Evolutionary conservation across 2,113 vertebrate species (phyloP).

Genomic region (Caracal caracal): DNA sequence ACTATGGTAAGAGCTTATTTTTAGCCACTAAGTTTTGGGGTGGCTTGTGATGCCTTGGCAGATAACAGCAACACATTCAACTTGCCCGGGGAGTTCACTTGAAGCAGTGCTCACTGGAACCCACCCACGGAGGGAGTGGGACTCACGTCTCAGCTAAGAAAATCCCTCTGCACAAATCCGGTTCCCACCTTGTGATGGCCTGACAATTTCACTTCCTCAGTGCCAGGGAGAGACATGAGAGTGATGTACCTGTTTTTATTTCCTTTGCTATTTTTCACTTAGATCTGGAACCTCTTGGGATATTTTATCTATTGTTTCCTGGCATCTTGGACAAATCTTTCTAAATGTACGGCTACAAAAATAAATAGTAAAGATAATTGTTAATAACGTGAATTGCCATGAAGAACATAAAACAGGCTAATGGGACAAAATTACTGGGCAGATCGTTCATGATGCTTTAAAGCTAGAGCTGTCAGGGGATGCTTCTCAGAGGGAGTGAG

Average conservation of each 20-base stretch:
- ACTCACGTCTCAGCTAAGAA: background rate
- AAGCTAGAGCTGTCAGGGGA: background rate
- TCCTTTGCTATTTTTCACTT: background rate
- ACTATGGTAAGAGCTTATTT: background rate
- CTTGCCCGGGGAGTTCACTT: background rate
- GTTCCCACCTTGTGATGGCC: background rate
- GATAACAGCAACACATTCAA: background rate
- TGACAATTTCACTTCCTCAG: background rate
- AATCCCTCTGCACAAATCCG: background rate
- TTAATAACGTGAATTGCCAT: background rate
- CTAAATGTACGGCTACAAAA: background rate
- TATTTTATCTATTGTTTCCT: background rate
- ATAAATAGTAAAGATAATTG: background rate
- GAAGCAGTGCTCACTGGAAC: background rate
- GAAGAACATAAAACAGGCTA: background rate
- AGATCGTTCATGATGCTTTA: accelerated
- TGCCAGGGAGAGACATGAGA: background rate
- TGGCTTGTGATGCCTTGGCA: background rate
- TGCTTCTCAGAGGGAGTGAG: background rate
- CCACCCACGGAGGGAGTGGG: background rate
- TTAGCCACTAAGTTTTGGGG: background rate
- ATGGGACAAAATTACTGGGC: background rate
- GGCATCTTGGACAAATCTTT: background rate
- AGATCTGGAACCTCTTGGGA: background rate
- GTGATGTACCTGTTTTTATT: background rate